phyloP scores from a whole-genome alignment of 2,113 vertebrate species.

The Limanda limanda region DNA sequence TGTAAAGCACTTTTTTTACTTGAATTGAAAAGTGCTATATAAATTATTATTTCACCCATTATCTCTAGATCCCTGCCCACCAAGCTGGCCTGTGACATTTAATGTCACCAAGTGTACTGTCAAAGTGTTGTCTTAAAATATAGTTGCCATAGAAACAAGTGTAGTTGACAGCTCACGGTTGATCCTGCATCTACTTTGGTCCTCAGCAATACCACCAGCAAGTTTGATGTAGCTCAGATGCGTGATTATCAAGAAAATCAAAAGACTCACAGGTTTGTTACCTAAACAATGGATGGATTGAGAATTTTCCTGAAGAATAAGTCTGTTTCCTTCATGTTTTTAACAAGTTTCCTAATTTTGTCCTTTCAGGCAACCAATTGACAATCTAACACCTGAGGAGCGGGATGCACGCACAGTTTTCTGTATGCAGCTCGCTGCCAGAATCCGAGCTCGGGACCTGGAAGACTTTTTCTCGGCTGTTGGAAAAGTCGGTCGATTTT shows the following conservation, averaged over 20 bases:
- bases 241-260: background rate
- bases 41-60: no score
- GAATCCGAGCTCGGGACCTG: slow-evolving; percentile 95
- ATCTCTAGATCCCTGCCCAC: no score
- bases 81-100: no score
- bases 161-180: no score
- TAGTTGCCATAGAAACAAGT: no score
- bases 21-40: no score
- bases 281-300: background rate
- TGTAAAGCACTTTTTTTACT: no score
- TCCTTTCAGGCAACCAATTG: slow-evolving; percentile 90
- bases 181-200: no score
- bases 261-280: background rate
- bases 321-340: background rate
- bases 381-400: slow-evolving; percentile 97
- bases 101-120: no score
- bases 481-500: slow-evolving; percentile 88
- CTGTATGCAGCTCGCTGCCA: slow-evolving; percentile 98
- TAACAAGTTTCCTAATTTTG: background rate
- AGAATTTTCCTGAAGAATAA: background rate
- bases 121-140: no score
- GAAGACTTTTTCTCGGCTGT: slow-evolving; percentile 99
- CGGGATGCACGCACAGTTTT: slow-evolving; percentile 98
- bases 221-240: no score
- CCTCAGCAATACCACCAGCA: no score